Conservation (phyloP, 2,797 vertebrate species). For the Crax fasciolata region DNA sequence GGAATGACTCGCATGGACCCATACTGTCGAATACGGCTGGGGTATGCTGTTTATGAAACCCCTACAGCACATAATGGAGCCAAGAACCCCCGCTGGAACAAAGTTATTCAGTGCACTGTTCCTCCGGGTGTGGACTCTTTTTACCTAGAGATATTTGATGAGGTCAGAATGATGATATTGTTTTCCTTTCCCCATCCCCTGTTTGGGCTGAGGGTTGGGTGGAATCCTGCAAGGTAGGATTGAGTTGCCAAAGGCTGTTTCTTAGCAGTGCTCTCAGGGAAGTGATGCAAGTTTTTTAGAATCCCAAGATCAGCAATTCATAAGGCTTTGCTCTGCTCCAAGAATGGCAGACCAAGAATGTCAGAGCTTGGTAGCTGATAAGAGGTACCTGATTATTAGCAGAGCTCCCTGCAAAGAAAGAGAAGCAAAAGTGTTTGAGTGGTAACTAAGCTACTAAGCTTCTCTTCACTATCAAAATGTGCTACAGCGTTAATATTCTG, state of each 20-base stretch:
- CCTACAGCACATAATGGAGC: conserved; percentile 97
- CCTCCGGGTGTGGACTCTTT: conserved; percentile 96
- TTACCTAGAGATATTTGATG: conserved; percentile 98
- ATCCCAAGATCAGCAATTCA: not conserved
- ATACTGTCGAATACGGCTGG: conserved; percentile 93
- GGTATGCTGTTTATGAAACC: conserved; percentile 96
- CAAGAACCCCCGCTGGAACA: conserved; percentile 98
- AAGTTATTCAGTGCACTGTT: conserved; percentile 95
- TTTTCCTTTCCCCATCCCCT: not conserved
- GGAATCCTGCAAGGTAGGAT: not conserved
- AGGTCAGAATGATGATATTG: conserved; percentile 84
- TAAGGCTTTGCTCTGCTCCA: not conserved
- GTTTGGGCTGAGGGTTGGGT: not conserved
- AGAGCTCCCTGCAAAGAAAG: not conserved
- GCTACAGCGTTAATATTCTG: not conserved
- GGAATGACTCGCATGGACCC: conserved; percentile 99
- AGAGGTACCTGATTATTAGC: not conserved
- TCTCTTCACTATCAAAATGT: not conserved
- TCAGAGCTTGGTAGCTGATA: not conserved
- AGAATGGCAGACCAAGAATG: not conserved
- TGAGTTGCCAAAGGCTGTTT: not conserved
- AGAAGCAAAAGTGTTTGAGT: not conserved
- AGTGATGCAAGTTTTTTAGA: not conserved
- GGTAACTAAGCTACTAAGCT: not conserved
- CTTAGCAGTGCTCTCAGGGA: not conserved